Percentiles rank a stretch among this genome's conserved stretches.
Evolutionary conservation across 2,113 vertebrate genomes (phyloP).

Genomic region (Calonectris borealis): DNA sequence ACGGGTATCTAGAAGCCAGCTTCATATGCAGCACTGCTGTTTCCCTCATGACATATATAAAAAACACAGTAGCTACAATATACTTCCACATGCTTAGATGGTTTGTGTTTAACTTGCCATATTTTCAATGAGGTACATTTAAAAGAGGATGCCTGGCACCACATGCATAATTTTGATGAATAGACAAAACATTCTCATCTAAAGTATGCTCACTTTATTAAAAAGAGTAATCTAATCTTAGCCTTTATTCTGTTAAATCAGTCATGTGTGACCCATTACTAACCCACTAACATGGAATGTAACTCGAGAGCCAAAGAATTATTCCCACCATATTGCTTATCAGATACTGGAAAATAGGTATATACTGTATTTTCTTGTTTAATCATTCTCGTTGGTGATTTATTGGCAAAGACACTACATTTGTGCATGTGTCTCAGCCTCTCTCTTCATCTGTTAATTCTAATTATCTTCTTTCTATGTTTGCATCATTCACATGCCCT

Average conservation of each 20-base stretch:
- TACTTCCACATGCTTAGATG: neutral
- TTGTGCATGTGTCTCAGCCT: constrained; percentile 14
- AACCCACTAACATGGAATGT: constrained; percentile 58
- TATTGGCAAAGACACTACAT: constrained; percentile 43
- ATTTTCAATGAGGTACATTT: constrained; percentile 59
- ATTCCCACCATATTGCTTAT: constrained; percentile 60
- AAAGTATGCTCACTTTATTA: constrained; percentile 59
- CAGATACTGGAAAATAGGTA: constrained; percentile 59
- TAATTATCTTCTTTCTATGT: constrained; percentile 30
- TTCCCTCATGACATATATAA: neutral
- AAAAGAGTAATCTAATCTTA: constrained; percentile 68
- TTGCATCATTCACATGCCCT: neutral
- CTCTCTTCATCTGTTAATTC: constrained; percentile 32
- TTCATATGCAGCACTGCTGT: neutral
- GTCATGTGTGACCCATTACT: constrained; percentile 66
- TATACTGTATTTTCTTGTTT: constrained; percentile 37
- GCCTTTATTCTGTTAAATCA: constrained; percentile 60
- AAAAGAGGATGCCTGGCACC: constrained; percentile 26
- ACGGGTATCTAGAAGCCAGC: neutral
- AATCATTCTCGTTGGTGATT: constrained; percentile 53
- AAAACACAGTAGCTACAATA: constrained; percentile 1
- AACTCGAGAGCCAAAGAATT: constrained; percentile 63
- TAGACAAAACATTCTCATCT: constrained; percentile 1
- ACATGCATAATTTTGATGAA: constrained; percentile 48
- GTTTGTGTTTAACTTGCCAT: constrained; percentile 44